Conservation (phyloP, 2,797 vertebrate genomes). For the Hylomyscus alleni region DNA sequence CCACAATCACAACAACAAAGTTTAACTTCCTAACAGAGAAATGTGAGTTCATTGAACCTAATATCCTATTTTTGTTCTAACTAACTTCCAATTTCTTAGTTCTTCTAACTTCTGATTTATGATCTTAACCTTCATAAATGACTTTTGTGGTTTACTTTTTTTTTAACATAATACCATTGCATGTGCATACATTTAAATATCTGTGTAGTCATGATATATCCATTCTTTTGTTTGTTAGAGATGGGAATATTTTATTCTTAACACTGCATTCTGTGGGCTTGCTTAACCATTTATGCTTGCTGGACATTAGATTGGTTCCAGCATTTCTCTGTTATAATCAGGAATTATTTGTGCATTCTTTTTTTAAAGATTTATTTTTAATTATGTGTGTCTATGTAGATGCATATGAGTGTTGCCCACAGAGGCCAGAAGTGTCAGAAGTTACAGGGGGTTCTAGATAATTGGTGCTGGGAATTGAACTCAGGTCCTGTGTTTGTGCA, state of each 20-base stretch:
- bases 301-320: not conserved
- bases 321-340: conserved; percentile 40
- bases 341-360: conserved; percentile 56
- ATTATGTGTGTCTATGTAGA: not conserved
- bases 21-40: conserved; percentile 20
- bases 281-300: conserved; percentile 33
- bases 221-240: conserved; percentile 51
- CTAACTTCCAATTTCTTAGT: no score
- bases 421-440: not conserved
- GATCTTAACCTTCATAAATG: conserved; percentile 24
- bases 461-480: no score
- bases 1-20: not conserved
- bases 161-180: not conserved
- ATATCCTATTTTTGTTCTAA: conserved; percentile 50
- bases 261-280: not conserved
- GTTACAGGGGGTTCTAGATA: not conserved
- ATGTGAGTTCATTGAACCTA: conserved; percentile 8
- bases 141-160: not conserved
- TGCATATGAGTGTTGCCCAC: not conserved
- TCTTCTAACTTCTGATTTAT: conserved; percentile 34
- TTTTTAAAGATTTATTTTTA: not conserved
- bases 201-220: not conserved
- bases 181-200: conserved; percentile 16
- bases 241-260: not conserved
- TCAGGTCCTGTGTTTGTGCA: no score